Evolutionary conservation across 2,113 vertebrate species (phyloP).

Genomic region (Pterocles orientalis): DNA sequence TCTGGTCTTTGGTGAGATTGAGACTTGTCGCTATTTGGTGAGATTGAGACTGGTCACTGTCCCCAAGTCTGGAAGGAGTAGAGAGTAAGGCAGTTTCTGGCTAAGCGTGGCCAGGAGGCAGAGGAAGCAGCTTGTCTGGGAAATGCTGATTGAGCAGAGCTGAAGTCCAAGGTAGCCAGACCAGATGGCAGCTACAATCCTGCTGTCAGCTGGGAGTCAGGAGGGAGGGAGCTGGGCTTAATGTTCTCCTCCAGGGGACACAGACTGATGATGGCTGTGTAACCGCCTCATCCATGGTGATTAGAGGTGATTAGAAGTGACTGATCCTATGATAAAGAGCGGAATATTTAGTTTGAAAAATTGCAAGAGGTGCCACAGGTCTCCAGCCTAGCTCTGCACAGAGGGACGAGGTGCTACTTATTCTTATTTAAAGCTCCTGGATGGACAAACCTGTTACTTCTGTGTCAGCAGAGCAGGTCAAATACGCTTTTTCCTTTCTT

Average conservation of each 20-base stretch:
- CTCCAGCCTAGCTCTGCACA: background rate
- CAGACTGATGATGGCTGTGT: background rate
- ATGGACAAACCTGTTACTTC: background rate
- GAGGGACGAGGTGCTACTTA: background rate
- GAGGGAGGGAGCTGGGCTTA: background rate
- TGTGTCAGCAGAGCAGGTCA: background rate
- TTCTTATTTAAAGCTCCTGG: background rate
- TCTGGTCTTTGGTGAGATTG: background rate
- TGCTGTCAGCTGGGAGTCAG: background rate
- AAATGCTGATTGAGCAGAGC: background rate
- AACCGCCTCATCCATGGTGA: background rate
- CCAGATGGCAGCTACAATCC: background rate
- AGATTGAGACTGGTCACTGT: background rate
- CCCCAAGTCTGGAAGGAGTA: background rate
- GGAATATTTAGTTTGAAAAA: background rate
- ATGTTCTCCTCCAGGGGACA: background rate
- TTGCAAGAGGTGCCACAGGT: background rate
- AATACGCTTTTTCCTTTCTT: background rate
- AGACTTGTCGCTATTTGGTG: background rate
- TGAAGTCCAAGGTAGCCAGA: background rate
- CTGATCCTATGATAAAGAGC: background rate
- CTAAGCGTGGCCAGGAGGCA: background rate
- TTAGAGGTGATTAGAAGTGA: background rate
- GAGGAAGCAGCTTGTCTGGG: background rate
- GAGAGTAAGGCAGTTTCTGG: background rate